phyloP scores from a whole-genome alignment of 2,797 vertebrate species.

The Pogoniulus pusillus region DNA sequence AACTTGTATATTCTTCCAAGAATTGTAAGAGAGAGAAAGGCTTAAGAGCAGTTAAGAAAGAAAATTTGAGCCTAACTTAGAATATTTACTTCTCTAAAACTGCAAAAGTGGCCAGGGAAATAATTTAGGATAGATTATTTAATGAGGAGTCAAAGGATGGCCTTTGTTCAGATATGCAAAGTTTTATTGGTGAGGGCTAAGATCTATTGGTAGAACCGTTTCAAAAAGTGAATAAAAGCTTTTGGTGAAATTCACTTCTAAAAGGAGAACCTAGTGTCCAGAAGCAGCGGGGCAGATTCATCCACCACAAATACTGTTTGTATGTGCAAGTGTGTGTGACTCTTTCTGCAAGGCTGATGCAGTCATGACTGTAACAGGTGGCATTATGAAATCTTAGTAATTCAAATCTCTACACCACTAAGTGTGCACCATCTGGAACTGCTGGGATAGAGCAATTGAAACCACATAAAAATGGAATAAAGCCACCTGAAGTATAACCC shows the following conservation, averaged over 20 bases:
- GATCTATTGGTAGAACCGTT: not conserved
- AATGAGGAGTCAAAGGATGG: not conserved
- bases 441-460: not conserved
- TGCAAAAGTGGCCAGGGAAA: not conserved
- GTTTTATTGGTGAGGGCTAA: not conserved
- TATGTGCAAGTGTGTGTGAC: not conserved
- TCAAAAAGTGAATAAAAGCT: not conserved
- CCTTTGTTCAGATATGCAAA: not conserved
- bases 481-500: not conserved
- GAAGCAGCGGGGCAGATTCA: not conserved
- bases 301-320: not conserved
- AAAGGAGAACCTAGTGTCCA: not conserved
- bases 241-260: not conserved
- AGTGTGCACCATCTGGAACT: not conserved
- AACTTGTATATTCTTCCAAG: conserved; percentile 5
- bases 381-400: not conserved
- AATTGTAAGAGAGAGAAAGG: not conserved
- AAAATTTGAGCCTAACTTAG: not conserved
- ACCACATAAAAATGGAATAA: not conserved
- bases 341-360: not conserved
- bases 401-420: not conserved
- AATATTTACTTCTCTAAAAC: not conserved
- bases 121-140: not conserved
- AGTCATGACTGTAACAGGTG: not conserved
- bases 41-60: not conserved